These are phyloP conservation scores for Bombus impatiens DNA, from an alignment of 1,140 invertebrate species.

Conservation along the genomic window DNA sequence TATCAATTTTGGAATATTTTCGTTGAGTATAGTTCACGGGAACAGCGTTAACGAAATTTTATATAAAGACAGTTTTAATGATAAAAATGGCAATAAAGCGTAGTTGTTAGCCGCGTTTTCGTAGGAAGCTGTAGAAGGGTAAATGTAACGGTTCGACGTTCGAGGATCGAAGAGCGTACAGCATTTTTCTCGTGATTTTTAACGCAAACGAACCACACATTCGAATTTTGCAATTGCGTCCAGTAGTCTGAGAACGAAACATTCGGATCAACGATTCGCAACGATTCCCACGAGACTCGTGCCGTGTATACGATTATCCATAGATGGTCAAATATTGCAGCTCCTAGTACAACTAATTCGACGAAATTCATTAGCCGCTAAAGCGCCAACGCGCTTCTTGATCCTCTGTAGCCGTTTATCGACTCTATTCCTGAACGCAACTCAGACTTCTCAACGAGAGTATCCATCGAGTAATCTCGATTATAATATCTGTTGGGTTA, in stretches of 20 bases:
- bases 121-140: not conserved
- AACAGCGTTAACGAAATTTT: too few species aligned
- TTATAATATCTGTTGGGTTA: not conserved
- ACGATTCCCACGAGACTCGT: conserved; percentile 45
- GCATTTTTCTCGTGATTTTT: conserved; percentile 24
- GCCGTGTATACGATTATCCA: conserved; percentile 41
- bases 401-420: not conserved
- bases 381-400: conserved; percentile 15
- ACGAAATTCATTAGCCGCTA: conserved; percentile 49
- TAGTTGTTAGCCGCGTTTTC: not conserved
- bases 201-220: not conserved
- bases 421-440: not conserved
- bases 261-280: conserved; percentile 28
- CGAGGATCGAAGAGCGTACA: not conserved
- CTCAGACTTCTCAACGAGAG: not conserved
- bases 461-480: not conserved
- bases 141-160: conserved; percentile 15
- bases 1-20: too few species aligned
- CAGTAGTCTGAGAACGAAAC: conserved; percentile 30
- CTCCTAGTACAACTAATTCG: conserved; percentile 2
- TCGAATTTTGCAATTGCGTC: conserved; percentile 44
- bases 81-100: too few species aligned
- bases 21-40: not conserved
- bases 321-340: conserved; percentile 57
- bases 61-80: not conserved